A percentile compares a stretch with the other conserved stretches of the same genome.
phyloP scores from a whole-genome alignment of 2,888 invertebrate genomes.

The Lottia gigantea region DNA sequence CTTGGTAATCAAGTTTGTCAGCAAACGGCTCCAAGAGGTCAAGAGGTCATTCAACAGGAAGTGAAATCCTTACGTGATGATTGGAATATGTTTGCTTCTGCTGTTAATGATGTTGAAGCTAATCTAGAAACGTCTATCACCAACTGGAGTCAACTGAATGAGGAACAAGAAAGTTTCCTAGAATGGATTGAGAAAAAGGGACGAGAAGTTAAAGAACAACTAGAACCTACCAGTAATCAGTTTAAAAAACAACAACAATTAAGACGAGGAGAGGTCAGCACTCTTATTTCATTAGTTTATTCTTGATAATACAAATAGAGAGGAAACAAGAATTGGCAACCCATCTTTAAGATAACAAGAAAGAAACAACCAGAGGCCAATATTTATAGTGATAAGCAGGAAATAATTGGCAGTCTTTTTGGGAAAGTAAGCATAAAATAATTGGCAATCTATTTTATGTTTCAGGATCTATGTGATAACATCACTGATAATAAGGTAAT shows the following conservation, averaged over 20 bases:
- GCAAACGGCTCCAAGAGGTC: conserved; percentile 74
- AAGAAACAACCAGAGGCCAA: too few species aligned
- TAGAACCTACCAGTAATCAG: conserved; percentile 48
- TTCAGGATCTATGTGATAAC: conserved; percentile 56
- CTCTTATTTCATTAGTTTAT: too few species aligned
- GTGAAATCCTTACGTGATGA: conserved; percentile 57
- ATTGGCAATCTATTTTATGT: neutral
- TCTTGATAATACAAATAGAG: too few species aligned
- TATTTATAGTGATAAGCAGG: too few species aligned
- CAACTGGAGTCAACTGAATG: conserved; percentile 90
- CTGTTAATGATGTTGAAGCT: conserved; percentile 76
- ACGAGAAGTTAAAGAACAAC: conserved; percentile 41
- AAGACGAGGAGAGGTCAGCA: conserved; percentile 50
- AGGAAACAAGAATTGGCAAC: too few species aligned
- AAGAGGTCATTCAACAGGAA: conserved; percentile 59
- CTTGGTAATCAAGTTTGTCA: conserved; percentile 70
- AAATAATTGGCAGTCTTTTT: too few species aligned
- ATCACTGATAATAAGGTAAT: conserved; percentile 70
- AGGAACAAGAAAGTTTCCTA: conserved; percentile 84
- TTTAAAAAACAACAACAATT: conserved; percentile 48
- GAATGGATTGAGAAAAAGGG: conserved; percentile 76
- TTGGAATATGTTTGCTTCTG: conserved; percentile 56
- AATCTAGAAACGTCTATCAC: conserved; percentile 90
- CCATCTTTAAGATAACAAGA: too few species aligned
- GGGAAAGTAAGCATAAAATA: neutral